Conservation (phyloP, 1,140 invertebrate species). For the Stegodyphus dumicola region DNA sequence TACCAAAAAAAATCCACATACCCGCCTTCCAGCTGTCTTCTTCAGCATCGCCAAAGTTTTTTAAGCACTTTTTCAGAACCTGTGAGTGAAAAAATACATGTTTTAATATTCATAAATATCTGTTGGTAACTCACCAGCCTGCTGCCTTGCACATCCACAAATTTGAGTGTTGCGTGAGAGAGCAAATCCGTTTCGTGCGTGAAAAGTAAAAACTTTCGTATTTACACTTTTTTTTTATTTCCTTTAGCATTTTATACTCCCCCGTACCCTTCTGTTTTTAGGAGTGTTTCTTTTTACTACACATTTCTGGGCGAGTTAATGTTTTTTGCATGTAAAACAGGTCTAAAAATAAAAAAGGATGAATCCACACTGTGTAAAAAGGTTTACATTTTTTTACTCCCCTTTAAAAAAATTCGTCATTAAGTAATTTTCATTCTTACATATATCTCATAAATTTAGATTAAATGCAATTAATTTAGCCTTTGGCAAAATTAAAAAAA, state of each 20-base stretch:
- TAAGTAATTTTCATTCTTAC: conserved; percentile 60
- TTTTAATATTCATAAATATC: conserved; percentile 57
- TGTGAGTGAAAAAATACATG: neutral
- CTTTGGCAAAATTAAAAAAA: conserved; percentile 37
- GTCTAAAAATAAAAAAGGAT: neutral
- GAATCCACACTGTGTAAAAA: neutral
- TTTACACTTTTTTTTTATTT: conserved; percentile 4
- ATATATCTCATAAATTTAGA: conserved; percentile 60
- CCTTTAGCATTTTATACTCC: neutral
- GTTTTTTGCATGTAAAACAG: conserved; percentile 56
- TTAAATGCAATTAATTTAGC: conserved; percentile 59
- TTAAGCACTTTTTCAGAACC: too few relatives aligned
- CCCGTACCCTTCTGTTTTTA: neutral
- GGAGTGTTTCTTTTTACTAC: conserved; percentile 24
- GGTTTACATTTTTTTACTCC: neutral
- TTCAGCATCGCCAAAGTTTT: too few relatives aligned
- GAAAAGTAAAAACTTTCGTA: conserved; percentile 13
- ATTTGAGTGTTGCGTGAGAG: conserved; percentile 30
- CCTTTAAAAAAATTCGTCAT: conserved; percentile 41
- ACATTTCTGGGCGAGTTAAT: conserved; percentile 39
- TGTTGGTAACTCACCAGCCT: conserved; percentile 11
- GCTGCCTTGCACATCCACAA: conserved; percentile 9
- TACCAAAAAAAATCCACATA: too few relatives aligned
- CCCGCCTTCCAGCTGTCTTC: too few relatives aligned
- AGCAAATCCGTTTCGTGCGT: neutral